Evolutionary conservation across 2,888 invertebrate genomes (phyloP).

Genomic region (Galeruca laticollis): DNA sequence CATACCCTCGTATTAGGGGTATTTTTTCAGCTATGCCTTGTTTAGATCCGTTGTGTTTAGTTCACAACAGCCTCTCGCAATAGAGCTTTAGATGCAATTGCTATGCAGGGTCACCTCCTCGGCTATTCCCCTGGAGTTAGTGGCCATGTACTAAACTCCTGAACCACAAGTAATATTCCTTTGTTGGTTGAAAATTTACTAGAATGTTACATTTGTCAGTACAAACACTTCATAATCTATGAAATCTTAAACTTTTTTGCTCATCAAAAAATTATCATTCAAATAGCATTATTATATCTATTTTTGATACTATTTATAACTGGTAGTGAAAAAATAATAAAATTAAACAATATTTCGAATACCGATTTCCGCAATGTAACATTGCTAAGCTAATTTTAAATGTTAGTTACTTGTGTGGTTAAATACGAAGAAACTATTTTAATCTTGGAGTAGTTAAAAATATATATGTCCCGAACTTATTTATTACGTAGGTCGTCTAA

Average conservation of each 20-base stretch:
- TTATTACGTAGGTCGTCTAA: not conserved
- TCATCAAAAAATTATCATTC: not conserved
- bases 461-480: constrained; percentile 1
- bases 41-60: too few species aligned
- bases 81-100: too few species aligned
- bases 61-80: too few species aligned
- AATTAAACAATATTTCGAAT: not conserved
- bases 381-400: constrained; percentile 7
- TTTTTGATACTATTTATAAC: not conserved
- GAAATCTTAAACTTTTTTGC: not conserved
- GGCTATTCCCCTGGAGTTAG: too few species aligned
- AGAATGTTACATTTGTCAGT: too few species aligned
- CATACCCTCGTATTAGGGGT: too few species aligned
- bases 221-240: not conserved
- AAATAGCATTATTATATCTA: too few species aligned
- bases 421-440: constrained; percentile 1
- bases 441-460: not conserved
- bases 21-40: too few species aligned
- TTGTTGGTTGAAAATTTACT: not conserved
- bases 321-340: not conserved
- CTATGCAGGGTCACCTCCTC: too few species aligned
- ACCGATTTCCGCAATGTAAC: not conserved
- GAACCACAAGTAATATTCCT: too few species aligned
- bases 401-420: constrained; percentile 4
- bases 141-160: too few species aligned